These are phyloP conservation scores for Bombylius major DNA, from an alignment of 2,888 invertebrate species.

Conservation along the genomic window DNA sequence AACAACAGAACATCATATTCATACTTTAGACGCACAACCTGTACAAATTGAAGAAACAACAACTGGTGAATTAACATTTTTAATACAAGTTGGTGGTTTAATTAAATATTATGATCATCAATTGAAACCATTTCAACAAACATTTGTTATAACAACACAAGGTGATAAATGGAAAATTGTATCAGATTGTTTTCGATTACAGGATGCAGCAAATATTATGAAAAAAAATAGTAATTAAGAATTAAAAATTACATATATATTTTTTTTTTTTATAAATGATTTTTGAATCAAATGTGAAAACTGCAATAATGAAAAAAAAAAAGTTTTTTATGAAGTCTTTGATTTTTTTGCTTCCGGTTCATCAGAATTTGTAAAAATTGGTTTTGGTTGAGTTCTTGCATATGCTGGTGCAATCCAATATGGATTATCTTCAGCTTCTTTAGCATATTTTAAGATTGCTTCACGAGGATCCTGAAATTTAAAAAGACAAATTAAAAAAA, in stretches of 20 bases:
- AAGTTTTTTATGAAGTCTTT: conserved; percentile 21
- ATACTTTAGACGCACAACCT: conserved; percentile 79
- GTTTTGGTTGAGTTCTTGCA: conserved; percentile 73
- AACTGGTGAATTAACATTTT: conserved; percentile 62
- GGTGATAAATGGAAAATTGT: conserved; percentile 91
- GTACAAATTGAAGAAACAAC: conserved; percentile 57
- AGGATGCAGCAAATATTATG: conserved; percentile 36
- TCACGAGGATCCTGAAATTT: conserved; percentile 67
- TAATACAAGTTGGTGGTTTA: conserved; percentile 72
- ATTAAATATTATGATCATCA: conserved; percentile 55
- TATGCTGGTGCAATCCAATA: conserved; percentile 94
- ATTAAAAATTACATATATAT: too few species aligned
- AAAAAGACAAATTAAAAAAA: not conserved
- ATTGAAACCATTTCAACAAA: conserved; percentile 65
- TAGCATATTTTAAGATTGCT: conserved; percentile 87
- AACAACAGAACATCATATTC: conserved; percentile 60
- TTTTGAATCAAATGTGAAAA: too few species aligned
- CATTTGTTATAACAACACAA: conserved; percentile 74
- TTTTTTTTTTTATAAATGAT: too few species aligned
- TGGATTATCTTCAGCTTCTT: conserved; percentile 90
- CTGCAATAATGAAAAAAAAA: too few species aligned
- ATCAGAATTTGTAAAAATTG: conserved; percentile 54
- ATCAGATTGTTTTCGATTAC: conserved; percentile 73
- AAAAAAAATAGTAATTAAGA: not conserved
- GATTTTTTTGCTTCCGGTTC: conserved; percentile 31